Conservation (phyloP, 2,113 vertebrate species). For the Leuciscus idus region DNA sequence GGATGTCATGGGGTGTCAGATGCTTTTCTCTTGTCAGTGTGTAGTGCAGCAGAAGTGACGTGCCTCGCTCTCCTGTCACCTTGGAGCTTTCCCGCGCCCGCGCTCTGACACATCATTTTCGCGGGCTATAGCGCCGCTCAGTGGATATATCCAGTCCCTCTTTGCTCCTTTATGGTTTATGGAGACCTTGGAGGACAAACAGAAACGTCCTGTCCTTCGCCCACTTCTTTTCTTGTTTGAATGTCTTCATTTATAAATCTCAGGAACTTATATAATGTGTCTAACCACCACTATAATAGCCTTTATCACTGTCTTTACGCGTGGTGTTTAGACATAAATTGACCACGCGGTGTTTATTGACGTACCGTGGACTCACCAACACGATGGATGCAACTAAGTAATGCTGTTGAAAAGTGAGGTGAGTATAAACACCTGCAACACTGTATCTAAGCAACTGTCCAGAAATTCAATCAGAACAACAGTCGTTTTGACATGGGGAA, state of each 20-base stretch:
- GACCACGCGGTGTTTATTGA: not conserved
- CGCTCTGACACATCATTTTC: constrained; percentile 49
- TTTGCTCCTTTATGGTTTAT: not conserved
- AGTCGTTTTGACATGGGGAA: not conserved
- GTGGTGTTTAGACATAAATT: not conserved
- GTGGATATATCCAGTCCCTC: constrained; percentile 62
- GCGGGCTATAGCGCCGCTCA: constrained; percentile 78
- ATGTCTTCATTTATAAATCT: not conserved
- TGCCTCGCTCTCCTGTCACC: not conserved
- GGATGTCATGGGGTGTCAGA: not conserved
- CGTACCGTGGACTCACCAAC: not conserved
- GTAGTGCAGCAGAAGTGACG: constrained; percentile 10
- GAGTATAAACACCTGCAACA: not conserved
- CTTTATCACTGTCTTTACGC: not conserved
- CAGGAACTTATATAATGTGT: not conserved
- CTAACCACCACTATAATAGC: no score
- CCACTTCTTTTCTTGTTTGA: not conserved
- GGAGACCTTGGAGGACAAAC: not conserved
- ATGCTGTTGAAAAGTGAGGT: not conserved
- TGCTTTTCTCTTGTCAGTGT: not conserved
- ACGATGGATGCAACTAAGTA: not conserved
- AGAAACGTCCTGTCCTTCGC: not conserved
- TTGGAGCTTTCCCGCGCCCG: not conserved
- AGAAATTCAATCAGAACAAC: not conserved
- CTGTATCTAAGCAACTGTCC: no score